phyloP scores from a whole-genome alignment of 1,140 invertebrate genomes.

The Lucilia cuprina region DNA sequence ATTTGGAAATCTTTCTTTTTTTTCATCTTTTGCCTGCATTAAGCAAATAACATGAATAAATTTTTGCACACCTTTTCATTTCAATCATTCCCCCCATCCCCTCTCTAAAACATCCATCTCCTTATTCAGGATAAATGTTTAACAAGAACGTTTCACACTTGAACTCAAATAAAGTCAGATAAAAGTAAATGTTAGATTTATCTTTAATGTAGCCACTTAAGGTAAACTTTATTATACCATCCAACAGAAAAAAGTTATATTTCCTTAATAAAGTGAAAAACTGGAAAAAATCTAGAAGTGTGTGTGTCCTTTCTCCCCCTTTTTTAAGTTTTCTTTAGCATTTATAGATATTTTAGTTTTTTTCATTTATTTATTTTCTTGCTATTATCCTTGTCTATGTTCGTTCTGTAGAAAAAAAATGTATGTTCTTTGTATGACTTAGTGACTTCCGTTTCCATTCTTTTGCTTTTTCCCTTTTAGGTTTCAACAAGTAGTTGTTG shows the following conservation, averaged over 20 bases:
- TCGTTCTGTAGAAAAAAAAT: neutral
- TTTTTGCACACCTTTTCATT: neutral
- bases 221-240: slow-evolving; percentile 15
- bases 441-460: neutral
- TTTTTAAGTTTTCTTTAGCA: slow-evolving; percentile 10
- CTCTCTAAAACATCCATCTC: no score
- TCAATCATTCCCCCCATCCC: neutral
- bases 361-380: neutral
- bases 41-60: slow-evolving; percentile 25
- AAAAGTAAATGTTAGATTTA: slow-evolving; percentile 17
- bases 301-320: neutral
- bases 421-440: slow-evolving; percentile 26
- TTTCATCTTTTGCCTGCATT: no score
- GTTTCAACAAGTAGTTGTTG: slow-evolving; percentile 32
- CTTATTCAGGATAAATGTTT: slow-evolving; percentile 23
- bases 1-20: neutral
- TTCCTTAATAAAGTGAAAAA: neutral
- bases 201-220: slow-evolving; percentile 34
- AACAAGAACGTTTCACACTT: slow-evolving; percentile 31
- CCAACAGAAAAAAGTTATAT: neutral
- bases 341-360: neutral
- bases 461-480: slow-evolving; percentile 9
- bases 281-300: neutral
- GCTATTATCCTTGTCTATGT: neutral
- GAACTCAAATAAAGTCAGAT: slow-evolving; percentile 13